phyloP scores from a whole-genome alignment of 2,797 vertebrate species.

The Acanthiza pusilla region DNA sequence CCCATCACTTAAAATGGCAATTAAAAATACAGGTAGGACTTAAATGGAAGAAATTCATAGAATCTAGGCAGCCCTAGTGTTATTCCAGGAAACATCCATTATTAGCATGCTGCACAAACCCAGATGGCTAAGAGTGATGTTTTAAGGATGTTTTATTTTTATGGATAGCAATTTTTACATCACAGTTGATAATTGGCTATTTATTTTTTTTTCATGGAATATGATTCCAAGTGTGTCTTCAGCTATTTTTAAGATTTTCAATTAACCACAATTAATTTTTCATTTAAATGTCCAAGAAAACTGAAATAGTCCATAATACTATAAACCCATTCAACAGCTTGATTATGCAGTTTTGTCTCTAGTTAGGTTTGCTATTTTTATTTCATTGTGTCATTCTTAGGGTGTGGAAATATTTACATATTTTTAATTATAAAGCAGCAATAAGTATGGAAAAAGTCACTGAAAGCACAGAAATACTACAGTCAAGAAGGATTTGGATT shows the following conservation, averaged over 20 bases:
- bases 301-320: neutral
- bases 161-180: neutral
- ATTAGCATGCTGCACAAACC: neutral
- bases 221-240: neutral
- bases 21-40: neutral
- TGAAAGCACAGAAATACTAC: neutral
- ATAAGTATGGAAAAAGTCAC: neutral
- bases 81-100: neutral
- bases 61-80: neutral
- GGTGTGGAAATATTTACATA: neutral
- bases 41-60: neutral
- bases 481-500: neutral
- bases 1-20: neutral
- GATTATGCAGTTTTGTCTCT: neutral
- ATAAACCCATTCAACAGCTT: neutral
- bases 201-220: neutral
- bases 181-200: neutral
- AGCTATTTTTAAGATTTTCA: neutral
- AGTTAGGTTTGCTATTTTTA: neutral
- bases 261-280: neutral
- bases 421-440: neutral
- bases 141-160: neutral
- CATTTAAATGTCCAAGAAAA: neutral
- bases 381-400: neutral
- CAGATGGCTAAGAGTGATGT: neutral